These are phyloP conservation scores for Crotalus helleri DNA, from an alignment of 2,113 vertebrate species.

Conservation along the genomic window DNA sequence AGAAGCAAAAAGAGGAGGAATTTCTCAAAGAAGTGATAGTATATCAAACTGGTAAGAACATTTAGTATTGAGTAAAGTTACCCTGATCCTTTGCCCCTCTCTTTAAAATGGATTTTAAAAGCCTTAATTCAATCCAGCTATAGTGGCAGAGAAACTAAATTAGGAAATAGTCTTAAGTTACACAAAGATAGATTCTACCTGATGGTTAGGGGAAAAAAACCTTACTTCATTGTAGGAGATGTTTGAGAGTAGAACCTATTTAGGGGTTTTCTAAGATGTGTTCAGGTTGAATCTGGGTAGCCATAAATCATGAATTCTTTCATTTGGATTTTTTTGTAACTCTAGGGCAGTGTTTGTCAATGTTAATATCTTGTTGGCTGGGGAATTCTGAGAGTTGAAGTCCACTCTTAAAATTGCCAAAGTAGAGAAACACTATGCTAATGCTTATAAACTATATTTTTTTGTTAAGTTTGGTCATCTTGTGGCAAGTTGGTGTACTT, in stretches of 20 bases:
- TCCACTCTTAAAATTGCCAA: neutral
- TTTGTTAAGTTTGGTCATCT: neutral
- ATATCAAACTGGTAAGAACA: slow-evolving; percentile 24
- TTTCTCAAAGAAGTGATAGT: slow-evolving; percentile 59
- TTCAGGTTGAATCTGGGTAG: neutral
- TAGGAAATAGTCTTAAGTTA: neutral
- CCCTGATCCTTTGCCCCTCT: neutral
- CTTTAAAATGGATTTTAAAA: neutral
- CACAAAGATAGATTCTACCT: neutral
- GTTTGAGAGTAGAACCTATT: neutral
- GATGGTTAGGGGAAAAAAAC: neutral
- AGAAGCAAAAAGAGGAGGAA: slow-evolving; percentile 44
- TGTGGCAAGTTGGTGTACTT: neutral
- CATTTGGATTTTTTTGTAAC: neutral
- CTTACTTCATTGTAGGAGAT: neutral
- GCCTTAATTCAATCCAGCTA: neutral
- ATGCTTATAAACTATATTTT: neutral
- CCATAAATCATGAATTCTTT: neutral
- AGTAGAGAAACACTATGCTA: neutral
- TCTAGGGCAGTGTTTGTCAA: neutral
- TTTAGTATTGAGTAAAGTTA: neutral
- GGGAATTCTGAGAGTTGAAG: neutral
- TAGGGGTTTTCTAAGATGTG: neutral
- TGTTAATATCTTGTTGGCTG: neutral
- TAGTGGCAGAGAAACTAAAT: neutral